phyloP scores from a whole-genome alignment of 2,113 vertebrate species.

The Cryptomyrus ogoouensis region DNA sequence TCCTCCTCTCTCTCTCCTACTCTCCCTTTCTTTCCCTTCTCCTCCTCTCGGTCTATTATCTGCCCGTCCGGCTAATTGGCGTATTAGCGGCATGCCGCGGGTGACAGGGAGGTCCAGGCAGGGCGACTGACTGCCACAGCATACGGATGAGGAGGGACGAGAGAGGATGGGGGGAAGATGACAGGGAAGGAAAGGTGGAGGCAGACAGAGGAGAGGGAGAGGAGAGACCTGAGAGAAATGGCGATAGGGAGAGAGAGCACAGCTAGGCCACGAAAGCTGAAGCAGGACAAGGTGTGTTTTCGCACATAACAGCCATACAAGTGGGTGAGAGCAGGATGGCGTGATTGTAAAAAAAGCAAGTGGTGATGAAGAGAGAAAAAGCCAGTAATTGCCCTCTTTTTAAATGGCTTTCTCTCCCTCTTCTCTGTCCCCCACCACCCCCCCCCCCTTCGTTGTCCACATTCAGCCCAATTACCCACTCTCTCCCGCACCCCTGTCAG shows the following conservation, averaged over 20 bases:
- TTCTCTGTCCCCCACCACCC: slow-evolving; percentile 36
- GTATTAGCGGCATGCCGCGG: slow-evolving; percentile 48
- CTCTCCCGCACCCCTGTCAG: slow-evolving; percentile 62
- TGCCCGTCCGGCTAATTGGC: slow-evolving; percentile 49
- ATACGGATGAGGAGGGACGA: background rate
- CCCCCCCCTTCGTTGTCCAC: slow-evolving; percentile 58
- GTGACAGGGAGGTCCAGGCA: slow-evolving; percentile 35
- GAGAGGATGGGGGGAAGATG: slow-evolving; percentile 3
- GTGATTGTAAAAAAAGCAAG: slow-evolving; percentile 36
- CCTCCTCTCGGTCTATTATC: slow-evolving; percentile 27
- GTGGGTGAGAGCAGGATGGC: slow-evolving; percentile 53
- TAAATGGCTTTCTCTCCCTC: slow-evolving; percentile 6
- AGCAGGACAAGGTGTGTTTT: background rate
- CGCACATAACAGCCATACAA: slow-evolving; percentile 36
- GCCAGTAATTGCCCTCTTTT: slow-evolving; percentile 20
- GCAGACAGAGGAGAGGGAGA: background rate
- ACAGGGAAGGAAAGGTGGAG: background rate
- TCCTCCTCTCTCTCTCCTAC: slow-evolving; percentile 1
- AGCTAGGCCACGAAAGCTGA: background rate
- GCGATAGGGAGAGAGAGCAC: background rate
- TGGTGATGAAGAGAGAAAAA: slow-evolving; percentile 16
- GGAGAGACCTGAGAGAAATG: background rate
- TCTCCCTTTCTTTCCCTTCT: slow-evolving; percentile 25
- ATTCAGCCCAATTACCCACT: slow-evolving; percentile 74
- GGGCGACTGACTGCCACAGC: slow-evolving; percentile 16